Base-by-base conservation (phyloP, 2,797 vertebrate species). In the Jordanella pulchra region DNA sequence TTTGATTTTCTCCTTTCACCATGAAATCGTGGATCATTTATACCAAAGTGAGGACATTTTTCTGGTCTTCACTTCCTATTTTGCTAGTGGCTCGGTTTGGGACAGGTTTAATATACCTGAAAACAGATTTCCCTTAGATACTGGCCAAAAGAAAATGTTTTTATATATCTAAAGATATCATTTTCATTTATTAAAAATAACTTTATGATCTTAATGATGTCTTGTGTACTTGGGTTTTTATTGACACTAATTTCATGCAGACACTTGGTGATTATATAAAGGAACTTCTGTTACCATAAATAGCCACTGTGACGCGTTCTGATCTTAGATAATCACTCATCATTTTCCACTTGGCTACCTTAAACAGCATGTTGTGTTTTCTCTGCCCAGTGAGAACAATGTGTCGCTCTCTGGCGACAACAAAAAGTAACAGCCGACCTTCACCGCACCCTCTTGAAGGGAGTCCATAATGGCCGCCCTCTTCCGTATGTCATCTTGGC, bases 251-350 rank as follows among this genome's bases (percentile, higher is more conserved):
- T 35, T 51, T 27, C 42, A 14, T 72, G 9, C 42, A 67, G 60
- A 65, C n/a, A 27, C 30, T 6, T 13, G 12, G 42, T 47, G 50
- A 76, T 80, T 71, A 71, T n/a, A 13, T 70, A 67, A 83, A 83
- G 87, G 81, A 90, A 89, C 79, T 84, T 73, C 84, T 76, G 67
- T 67, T 76, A 48, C 86, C 80, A 72, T 80, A 91, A 91, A 91
- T 89, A 91, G 51, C 39, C 14, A 3, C 17, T 0, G 65, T 92
- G 88, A 91, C 86, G 86, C 82, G 44, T 35, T 53, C 54, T 69
- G 9, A 63, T 23, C 76, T 86, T 75, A 69, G 80, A 76, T 81
- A 82, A 85, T 76, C 55, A 51, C 81, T 80, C 4, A 77, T 87
- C 78, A 82, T 76, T 88, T 84, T 74, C 88, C 82, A 67, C 75